Base-by-base conservation (phyloP, 2,113 vertebrate genomes). In the Archocentrus centrarchus region DNA sequence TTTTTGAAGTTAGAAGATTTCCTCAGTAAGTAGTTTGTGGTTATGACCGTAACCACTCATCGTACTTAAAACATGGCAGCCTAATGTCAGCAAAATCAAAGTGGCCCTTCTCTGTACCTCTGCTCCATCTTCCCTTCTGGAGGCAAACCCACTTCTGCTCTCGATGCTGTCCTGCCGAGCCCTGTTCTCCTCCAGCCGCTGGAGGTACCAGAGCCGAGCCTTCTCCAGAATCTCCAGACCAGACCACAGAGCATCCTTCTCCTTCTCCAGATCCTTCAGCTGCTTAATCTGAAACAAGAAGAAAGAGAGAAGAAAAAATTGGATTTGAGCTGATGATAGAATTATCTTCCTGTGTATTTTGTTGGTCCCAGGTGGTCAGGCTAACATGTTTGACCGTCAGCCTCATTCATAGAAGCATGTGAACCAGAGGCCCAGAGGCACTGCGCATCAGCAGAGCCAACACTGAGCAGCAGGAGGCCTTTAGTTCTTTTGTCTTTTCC, bases 221-320 rank as follows among this genome's bases (percentile, higher is more conserved):
- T 91, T 93, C 22, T 96, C 95, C 86, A 96, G 86, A 24, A 95
- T 79, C 79, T 96, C 92, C 88, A 96, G 82, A 18, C 96, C 95
- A 0, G 77, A 90, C 86, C 88, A 95, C n/a, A 96, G 92, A 9
- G 82, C 86, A 53, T 96, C 96, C 83, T 95, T 96, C 89, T 96
- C 95, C 77, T 87, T 87, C 83, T 96, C 96, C 9, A 96, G 79
- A 35, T 95, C 93, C 85, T 88, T 95, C 66, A 94, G 60, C 20
- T 70, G 93, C 85, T 93, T 95, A 68, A 96, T 87, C 96, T 96
- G 82, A 32, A 81, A 77, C 35, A 24, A 30, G 20, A 77, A 35
- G 1, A 50, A 50, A 37, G 44, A 0, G 1, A 53, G n/a, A 62
- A 39, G 9, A 63, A 63, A 30, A 20, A 24, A 20, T 11, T 20